phyloP scores from a whole-genome alignment of 2,797 vertebrate species.

The Huso huso region DNA sequence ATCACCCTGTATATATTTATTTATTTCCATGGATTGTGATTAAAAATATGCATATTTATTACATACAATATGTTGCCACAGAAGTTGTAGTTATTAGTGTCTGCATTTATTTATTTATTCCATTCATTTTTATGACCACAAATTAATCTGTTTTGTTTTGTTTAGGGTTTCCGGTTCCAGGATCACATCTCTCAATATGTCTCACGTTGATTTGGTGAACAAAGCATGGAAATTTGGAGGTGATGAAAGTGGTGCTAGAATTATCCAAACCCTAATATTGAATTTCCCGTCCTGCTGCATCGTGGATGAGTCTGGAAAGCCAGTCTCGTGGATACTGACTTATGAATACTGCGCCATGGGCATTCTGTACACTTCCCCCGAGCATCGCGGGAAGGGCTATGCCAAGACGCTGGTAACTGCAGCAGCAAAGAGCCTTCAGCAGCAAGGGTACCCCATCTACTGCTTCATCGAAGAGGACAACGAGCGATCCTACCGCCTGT shows the following conservation, averaged over 20 bases:
- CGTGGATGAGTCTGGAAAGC: slow-evolving; percentile 32
- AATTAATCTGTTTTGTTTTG: no score
- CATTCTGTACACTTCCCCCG: slow-evolving; percentile 29
- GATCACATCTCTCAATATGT: slow-evolving; percentile 36
- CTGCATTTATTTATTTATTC: no score
- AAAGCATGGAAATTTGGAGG: slow-evolving; percentile 53
- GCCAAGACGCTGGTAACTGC: slow-evolving; percentile 17
- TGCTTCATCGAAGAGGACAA: slow-evolving; percentile 26
- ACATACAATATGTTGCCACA: slow-evolving; percentile 10
- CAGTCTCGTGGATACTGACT: slow-evolving; percentile 46
- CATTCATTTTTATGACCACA: no score
- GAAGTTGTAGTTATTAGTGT: no score
- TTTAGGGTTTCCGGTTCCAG: slow-evolving; percentile 32
- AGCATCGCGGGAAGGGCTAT: slow-evolving; percentile 21
- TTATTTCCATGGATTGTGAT: no score
- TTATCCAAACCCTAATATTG: slow-evolving; percentile 26
- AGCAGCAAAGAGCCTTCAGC: slow-evolving; percentile 15
- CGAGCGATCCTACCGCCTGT: slow-evolving; percentile 15
- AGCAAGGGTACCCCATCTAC: slow-evolving; percentile 21
- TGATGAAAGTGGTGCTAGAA: slow-evolving; percentile 22
- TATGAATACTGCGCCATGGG: slow-evolving; percentile 37
- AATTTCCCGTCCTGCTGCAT: slow-evolving; percentile 47
- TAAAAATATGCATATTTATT: no score
- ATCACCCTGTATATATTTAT: not conserved
- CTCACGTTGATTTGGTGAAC: slow-evolving; percentile 46